Evolutionary conservation across 2,113 vertebrate species (phyloP).

Genomic region (Neolamprologus falcicula): DNA sequence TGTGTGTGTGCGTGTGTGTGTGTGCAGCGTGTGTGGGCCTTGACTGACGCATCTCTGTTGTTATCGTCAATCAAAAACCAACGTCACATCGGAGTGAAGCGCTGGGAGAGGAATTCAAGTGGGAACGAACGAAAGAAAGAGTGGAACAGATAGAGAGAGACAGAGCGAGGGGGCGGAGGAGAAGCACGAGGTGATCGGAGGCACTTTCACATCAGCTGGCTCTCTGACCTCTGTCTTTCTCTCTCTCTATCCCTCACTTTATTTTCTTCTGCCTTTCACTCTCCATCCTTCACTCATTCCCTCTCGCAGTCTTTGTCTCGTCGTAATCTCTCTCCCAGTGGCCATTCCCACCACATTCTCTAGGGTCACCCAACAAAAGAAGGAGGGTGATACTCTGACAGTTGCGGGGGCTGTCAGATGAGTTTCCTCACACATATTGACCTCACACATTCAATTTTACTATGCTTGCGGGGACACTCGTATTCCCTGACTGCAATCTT

Average conservation of each 20-base stretch:
- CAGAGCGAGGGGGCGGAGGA: slow-evolving; percentile 49
- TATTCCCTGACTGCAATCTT: background rate
- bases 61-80: slow-evolving; percentile 52
- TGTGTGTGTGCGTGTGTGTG: slow-evolving; percentile 2
- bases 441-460: background rate
- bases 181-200: slow-evolving; percentile 62
- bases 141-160: slow-evolving; percentile 50
- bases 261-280: slow-evolving; percentile 21
- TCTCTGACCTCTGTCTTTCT: slow-evolving; percentile 43
- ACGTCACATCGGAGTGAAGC: slow-evolving; percentile 55
- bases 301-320: slow-evolving; percentile 36
- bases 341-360: slow-evolving; percentile 65
- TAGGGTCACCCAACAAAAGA: slow-evolving; percentile 62
- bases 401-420: slow-evolving; percentile 48
- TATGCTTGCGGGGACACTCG: background rate
- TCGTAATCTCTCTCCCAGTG: slow-evolving; percentile 54
- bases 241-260: slow-evolving; percentile 5
- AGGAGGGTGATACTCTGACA: slow-evolving; percentile 47
- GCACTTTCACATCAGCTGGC: slow-evolving; percentile 61
- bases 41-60: slow-evolving; percentile 63
- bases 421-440: slow-evolving; percentile 20
- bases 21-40: slow-evolving; percentile 40
- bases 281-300: slow-evolving; percentile 29
- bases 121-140: slow-evolving; percentile 56
- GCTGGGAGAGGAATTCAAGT: slow-evolving; percentile 68